phyloP scores from a whole-genome alignment of 2,113 vertebrate genomes.

The Hiodon tergisus region DNA sequence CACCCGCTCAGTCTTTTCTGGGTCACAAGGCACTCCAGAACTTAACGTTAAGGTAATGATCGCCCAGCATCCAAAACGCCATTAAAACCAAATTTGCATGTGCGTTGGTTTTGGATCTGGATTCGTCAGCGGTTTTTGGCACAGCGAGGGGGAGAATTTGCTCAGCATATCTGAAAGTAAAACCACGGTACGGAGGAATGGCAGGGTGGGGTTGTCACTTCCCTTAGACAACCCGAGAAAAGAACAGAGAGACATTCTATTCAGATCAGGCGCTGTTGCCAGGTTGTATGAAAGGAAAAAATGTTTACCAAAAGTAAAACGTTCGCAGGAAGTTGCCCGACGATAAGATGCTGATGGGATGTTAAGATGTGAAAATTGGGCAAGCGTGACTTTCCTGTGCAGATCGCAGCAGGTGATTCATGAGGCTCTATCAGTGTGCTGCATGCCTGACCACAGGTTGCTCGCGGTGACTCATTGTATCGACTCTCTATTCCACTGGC shows the following conservation, averaged over 20 bases:
- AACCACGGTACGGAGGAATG: no score
- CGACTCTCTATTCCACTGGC: not conserved
- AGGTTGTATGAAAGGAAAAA: not conserved
- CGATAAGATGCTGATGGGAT: not conserved
- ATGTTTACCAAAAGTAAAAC: not conserved
- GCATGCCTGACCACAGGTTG: not conserved
- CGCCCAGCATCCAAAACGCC: no score
- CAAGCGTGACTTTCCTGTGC: not conserved
- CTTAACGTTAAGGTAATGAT: no score
- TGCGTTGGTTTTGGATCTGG: no score
- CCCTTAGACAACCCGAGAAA: conserved; percentile 38
- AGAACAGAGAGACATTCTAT: conserved; percentile 43
- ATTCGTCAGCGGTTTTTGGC: no score
- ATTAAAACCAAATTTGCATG: no score
- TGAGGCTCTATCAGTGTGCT: not conserved
- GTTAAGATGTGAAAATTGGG: not conserved
- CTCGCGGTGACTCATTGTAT: not conserved
- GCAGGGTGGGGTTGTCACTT: no score
- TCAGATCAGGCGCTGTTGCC: not conserved
- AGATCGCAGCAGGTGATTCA: not conserved
- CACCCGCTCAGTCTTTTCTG: no score
- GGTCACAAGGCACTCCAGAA: no score
- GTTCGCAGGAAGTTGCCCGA: not conserved
- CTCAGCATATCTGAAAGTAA: not conserved
- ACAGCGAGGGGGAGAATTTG: conserved; percentile 30